These are phyloP conservation scores for Falco novaeseelandiae DNA, from an alignment of 2,797 vertebrate species.

Conservation along the genomic window DNA sequence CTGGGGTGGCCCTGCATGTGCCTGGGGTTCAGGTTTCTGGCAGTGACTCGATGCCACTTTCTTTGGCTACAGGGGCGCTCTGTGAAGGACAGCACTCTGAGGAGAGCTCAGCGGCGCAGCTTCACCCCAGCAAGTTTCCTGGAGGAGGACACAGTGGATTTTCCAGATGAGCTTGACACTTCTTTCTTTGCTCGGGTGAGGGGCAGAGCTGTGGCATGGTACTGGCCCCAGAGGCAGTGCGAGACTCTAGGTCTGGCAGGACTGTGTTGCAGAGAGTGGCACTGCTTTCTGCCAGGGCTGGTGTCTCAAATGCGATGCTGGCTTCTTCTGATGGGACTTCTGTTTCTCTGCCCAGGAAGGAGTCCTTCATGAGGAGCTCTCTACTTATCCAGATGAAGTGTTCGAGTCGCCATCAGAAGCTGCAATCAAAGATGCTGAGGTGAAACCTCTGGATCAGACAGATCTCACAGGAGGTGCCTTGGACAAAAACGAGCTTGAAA, in stretches of 20 bases:
- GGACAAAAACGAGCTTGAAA: constrained; percentile 90
- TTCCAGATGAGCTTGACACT: constrained; percentile 93
- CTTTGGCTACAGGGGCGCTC: constrained; percentile 85
- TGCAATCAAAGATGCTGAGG: constrained; percentile 84
- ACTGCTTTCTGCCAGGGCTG: neutral
- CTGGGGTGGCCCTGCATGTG: neutral
- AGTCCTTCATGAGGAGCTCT: constrained; percentile 91
- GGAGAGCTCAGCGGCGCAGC: constrained; percentile 84
- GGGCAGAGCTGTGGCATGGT: neutral
- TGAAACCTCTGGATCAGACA: constrained; percentile 78
- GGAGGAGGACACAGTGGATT: constrained; percentile 93
- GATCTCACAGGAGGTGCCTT: constrained; percentile 91
- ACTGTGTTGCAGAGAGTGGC: neutral
- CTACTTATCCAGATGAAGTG: constrained; percentile 93
- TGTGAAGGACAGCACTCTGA: constrained; percentile 78
- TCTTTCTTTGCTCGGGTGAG: constrained; percentile 95
- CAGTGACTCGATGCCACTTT: neutral
- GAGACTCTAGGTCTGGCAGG: neutral
- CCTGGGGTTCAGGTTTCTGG: neutral
- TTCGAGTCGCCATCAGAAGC: constrained; percentile 94
- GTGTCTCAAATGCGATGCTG: neutral
- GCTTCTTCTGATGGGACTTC: neutral
- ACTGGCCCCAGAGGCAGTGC: neutral
- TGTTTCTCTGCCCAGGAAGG: constrained; percentile 85
- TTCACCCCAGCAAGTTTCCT: constrained; percentile 91